Percentiles rank a stretch among this genome's conserved stretches.
phyloP scores from a whole-genome alignment of 1,140 invertebrate species.

The Reticulitermes speratus region DNA sequence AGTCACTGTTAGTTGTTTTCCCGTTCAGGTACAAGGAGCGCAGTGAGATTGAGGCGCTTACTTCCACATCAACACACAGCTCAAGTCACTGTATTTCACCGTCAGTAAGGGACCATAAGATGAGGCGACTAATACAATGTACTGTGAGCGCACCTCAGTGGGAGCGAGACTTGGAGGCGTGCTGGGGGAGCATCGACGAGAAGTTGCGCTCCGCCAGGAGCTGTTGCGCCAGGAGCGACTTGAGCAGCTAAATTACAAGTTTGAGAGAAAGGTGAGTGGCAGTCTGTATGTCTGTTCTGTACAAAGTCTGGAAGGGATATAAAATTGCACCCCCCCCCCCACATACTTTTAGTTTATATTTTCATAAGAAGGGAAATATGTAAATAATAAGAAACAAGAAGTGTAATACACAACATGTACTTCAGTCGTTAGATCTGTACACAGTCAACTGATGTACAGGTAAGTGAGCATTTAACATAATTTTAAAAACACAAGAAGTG shows the following conservation, averaged over 20 bases:
- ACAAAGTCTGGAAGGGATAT: too few relatives aligned
- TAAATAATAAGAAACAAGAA: too few relatives aligned
- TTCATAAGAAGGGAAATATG: too few relatives aligned
- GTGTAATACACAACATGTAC: too few relatives aligned
- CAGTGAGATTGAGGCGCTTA: constrained; percentile 96
- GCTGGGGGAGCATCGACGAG: constrained; percentile 90
- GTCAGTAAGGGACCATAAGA: too few relatives aligned
- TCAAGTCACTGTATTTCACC: constrained; percentile 92
- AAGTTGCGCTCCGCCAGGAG: constrained; percentile 89
- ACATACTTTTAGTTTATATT: too few relatives aligned
- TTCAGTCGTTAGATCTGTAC: too few relatives aligned
- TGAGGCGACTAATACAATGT: constrained; percentile 88
- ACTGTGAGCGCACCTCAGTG: constrained; percentile 92
- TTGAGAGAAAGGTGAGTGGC: constrained; percentile 79
- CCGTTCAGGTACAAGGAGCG: constrained; percentile 86
- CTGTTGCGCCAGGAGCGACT: constrained; percentile 89
- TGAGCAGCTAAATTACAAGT: constrained; percentile 94
- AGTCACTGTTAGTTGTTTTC: constrained; percentile 63
- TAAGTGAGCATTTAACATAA: too few relatives aligned
- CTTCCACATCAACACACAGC: constrained; percentile 94
- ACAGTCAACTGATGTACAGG: too few relatives aligned
- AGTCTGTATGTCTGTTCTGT: too few relatives aligned
- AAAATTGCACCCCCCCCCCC: too few relatives aligned
- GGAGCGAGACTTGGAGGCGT: constrained; percentile 65
- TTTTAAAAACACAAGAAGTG: too few relatives aligned